These are phyloP conservation scores for Polydrusus pterygomalis DNA, from an alignment of 2,888 invertebrate genomes.

Conservation along the genomic window DNA sequence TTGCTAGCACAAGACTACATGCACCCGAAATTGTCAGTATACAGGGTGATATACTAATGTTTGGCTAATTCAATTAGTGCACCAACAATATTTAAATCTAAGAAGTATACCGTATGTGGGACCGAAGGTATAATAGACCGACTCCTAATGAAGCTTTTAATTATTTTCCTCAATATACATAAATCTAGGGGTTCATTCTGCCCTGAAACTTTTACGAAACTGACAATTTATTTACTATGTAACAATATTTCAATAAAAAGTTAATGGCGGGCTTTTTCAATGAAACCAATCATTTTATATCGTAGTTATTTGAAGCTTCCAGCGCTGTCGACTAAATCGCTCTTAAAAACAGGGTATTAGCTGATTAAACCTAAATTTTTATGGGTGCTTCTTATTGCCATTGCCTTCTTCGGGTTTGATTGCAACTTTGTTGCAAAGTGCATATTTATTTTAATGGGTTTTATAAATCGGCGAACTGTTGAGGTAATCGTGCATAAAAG, in stretches of 20 bases:
- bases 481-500: background rate
- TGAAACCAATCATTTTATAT: slow-evolving; percentile 5
- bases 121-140: no score
- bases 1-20: slow-evolving; percentile 28
- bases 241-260: no score
- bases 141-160: no score
- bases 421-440: slow-evolving; percentile 29
- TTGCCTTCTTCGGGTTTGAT: slow-evolving; percentile 13
- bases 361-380: slow-evolving; percentile 33
- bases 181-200: no score
- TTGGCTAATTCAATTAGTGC: background rate
- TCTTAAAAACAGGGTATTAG: slow-evolving; percentile 22
- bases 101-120: no score
- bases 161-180: no score
- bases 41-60: slow-evolving; percentile 6
- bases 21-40: slow-evolving; percentile 25
- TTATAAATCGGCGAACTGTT: slow-evolving; percentile 18
- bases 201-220: no score
- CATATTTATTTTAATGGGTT: slow-evolving; percentile 18
- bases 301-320: slow-evolving; percentile 7
- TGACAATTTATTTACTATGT: no score
- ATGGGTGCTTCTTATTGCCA: slow-evolving; percentile 11
- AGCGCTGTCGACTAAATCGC: background rate
- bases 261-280: background rate
- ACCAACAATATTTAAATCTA: background rate